phyloP scores from a whole-genome alignment of 2,888 invertebrate species.

The Eupithecia inturbata region DNA sequence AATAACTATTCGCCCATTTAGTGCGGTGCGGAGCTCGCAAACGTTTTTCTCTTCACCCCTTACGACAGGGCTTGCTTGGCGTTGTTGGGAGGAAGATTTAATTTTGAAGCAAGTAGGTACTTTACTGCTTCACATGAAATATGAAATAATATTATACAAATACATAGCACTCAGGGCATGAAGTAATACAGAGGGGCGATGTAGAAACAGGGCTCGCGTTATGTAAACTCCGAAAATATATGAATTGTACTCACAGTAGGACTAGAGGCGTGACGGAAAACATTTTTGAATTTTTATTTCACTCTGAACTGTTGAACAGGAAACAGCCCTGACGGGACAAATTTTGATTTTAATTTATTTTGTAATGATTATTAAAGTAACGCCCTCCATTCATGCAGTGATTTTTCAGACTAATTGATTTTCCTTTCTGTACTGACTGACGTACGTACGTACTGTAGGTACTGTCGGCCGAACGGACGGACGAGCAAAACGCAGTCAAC shows the following conservation, averaged over 20 bases:
- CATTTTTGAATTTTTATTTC: conserved; percentile 74
- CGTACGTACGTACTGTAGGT: too few species aligned
- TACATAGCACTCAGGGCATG: background rate
- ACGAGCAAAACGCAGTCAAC: too few species aligned
- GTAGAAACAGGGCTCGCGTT: conserved; percentile 80
- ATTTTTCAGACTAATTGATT: conserved; percentile 48
- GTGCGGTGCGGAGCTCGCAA: background rate
- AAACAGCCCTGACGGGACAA: conserved; percentile 53
- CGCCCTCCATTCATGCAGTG: conserved; percentile 72
- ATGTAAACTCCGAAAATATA: conserved; percentile 81
- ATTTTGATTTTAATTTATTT: conserved; percentile 46
- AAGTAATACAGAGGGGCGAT: conserved; percentile 46
- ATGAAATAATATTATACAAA: background rate
- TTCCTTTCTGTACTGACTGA: background rate
- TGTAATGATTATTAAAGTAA: conserved; percentile 59
- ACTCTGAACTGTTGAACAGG: conserved; percentile 54
- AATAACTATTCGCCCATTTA: background rate
- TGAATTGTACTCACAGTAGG: conserved; percentile 75
- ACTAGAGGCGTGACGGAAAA: conserved; percentile 79
- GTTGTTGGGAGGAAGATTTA: background rate
- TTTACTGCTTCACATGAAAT: conserved; percentile 1
- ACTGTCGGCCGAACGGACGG: too few species aligned
- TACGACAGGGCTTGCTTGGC: background rate
- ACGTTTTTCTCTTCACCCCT: background rate
- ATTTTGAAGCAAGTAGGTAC: background rate